Evolutionary conservation across 2,797 vertebrate genomes (phyloP), one percentile per base, ranked within the genome.

Genomic region (Florisuga fusca): DNA sequence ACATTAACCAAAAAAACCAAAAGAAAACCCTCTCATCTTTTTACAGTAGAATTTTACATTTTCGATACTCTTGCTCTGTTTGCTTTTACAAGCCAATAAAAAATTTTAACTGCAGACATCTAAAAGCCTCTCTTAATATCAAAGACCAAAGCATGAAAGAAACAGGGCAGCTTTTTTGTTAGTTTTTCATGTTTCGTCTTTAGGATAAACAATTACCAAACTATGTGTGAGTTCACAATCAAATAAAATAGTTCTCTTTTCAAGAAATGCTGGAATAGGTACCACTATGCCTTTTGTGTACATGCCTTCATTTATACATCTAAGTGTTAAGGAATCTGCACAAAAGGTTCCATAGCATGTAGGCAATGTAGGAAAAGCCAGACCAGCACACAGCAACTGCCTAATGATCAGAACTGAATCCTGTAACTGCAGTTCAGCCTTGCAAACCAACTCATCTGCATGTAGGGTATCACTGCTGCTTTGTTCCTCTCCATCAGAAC

Each of bases 51-150:
- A 84, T 72, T 80, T 85, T 33, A 63, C 41, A 50, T 85, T 74
- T 94, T 66, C 7, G 6, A 71, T 55, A 88, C 23, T 22, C 51
- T 83, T 72, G 34, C 26, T 86, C 72, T n/a, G 33, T 77, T 80
- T 89, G 50, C n/a, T 77, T 92, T 92, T 82, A 43, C 27, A 75
- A 38, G 46, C 29, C 33, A 87, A 45, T 83, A 53, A 89, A 84
- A 83, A 86, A 13, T 21, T 74, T 74, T 43, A 84, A 48, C 15
- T 38, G 31, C 23, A 33, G 12, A 66, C 58, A 87, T 66, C 50
- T 67, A 84, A 69, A 84, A 62, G 2, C 10, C 34, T 9, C 36
- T 75, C 76, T 61, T 51, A 88, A 21, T 77, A 72, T 50, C 23
- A 41, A 90, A 79, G 53, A 61, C 46, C 23, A 18, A 45, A 77